phyloP scores from a whole-genome alignment of 2,113 vertebrate genomes.

The Labeo rohita region DNA sequence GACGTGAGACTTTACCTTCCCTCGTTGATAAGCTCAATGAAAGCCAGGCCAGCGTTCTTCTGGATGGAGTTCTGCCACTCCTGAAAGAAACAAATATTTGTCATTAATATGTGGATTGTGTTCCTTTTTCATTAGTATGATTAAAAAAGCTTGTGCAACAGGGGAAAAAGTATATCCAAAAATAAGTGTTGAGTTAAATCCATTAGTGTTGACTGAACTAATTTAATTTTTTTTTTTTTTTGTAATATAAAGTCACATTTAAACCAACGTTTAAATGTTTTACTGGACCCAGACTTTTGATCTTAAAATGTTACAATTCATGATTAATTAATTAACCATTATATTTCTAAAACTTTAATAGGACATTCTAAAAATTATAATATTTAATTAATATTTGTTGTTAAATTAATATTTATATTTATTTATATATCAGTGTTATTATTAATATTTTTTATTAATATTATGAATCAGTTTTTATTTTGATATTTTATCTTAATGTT shows the following conservation, averaged over 20 bases:
- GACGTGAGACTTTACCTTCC: slow-evolving; percentile 83
- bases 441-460: no score
- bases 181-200: neutral
- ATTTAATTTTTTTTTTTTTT: no score
- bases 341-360: neutral
- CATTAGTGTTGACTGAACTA: neutral
- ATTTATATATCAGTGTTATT: no score
- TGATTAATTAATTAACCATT: neutral
- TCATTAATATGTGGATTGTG: neutral
- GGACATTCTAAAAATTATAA: no score
- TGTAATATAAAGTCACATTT: no score
- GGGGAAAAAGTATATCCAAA: neutral
- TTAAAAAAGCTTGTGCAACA: neutral
- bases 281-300: neutral
- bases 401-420: no score
- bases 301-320: neutral
- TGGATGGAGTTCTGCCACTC: slow-evolving; percentile 99
- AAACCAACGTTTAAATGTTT: no score
- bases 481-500: no score
- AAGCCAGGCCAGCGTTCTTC: slow-evolving; percentile 97
- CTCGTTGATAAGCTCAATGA: slow-evolving; percentile 99
- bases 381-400: no score
- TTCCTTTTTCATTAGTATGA: neutral
- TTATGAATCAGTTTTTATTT: no score
- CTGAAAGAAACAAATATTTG: slow-evolving; percentile 72